A percentile compares a stretch with the other conserved stretches of the same genome.
phyloP scores from a whole-genome alignment of 2,797 vertebrate species.

The Gallinago stenura region DNA sequence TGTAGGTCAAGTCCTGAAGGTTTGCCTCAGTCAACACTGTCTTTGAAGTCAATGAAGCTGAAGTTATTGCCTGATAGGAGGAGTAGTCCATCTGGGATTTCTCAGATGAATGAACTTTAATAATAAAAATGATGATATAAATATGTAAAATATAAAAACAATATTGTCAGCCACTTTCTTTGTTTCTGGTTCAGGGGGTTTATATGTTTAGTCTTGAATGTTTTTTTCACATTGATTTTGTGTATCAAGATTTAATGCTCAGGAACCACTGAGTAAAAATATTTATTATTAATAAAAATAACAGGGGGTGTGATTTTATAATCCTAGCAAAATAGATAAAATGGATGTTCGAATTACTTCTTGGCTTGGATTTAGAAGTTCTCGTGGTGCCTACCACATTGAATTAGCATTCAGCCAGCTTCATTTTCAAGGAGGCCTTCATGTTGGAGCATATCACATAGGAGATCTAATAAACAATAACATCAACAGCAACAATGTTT shows the following conservation, averaged over 20 bases:
- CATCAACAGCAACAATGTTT: neutral
- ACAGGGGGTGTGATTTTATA: conserved; percentile 10
- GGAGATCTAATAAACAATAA: conserved; percentile 3
- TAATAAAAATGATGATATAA: conserved; percentile 32
- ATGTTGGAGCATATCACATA: neutral
- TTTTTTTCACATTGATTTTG: conserved; percentile 26
- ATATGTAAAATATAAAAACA: neutral
- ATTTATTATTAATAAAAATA: neutral
- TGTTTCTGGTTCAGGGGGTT: neutral
- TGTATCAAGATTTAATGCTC: neutral
- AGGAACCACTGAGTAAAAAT: conserved; percentile 37
- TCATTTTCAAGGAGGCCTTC: neutral
- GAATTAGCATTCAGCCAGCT: neutral
- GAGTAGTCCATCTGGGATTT: conserved; percentile 14
- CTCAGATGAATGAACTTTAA: conserved; percentile 22
- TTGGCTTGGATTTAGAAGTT: neutral
- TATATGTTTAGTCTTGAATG: conserved; percentile 47
- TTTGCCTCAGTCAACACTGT: conserved; percentile 36
- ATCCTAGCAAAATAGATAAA: neutral
- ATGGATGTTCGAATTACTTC: neutral
- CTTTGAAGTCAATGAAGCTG: conserved; percentile 53
- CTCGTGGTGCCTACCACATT: neutral
- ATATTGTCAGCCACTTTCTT: neutral
- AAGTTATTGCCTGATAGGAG: conserved; percentile 32
- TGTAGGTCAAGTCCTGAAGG: conserved; percentile 33